Base-by-base conservation (phyloP, 2,888 invertebrate species). In the Drosophila prostipennis region DNA sequence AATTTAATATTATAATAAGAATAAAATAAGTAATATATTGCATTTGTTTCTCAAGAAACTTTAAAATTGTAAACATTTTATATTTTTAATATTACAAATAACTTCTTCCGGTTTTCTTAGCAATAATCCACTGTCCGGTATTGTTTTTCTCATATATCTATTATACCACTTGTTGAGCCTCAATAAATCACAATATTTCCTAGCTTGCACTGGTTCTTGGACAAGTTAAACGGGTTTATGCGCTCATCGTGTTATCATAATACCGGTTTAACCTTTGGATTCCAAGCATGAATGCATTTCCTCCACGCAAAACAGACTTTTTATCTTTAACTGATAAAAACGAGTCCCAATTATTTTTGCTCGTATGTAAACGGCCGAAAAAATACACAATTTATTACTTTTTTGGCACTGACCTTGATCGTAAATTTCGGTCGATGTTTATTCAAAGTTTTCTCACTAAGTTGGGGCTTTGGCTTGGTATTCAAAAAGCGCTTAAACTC, bases 151-250 rank as follows among this genome's bases (percentile, higher is more conserved):
- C 36, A 43, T 26, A 16, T 19, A 8, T 34, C 4, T 4, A 16
- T 7, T 34, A 34, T 23, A 2, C 39, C 39, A 46, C 34, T 65
- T 14, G 56, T 55, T 68, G 69, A 68, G 45, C n/a, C 60, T 56
- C 58, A 55, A 65, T 72, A 70, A 68, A 63, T 68, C 60, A 59
- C 52, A 51, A 57, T 64, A 57, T 45, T 23, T n/a, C 11, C 61
- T 26, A 8, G 52, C 51, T 72, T 57, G 67, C 67, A 76, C 71
- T 74, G 81, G 79, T 87, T 77, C 69, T 76, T 76, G 77, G 69
- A 54, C 70, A 37, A 67, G 76, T 78, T 54, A 72, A 85, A 85
- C 87, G 65, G 68, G 85, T 79, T 87, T 78, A 65, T 58, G 65
- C 58, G 53, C 48, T 70, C 56, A 64, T 57, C 53, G 52, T 14